Conservation (phyloP, 2,888 invertebrate genomes). For the Diaperis boleti region DNA sequence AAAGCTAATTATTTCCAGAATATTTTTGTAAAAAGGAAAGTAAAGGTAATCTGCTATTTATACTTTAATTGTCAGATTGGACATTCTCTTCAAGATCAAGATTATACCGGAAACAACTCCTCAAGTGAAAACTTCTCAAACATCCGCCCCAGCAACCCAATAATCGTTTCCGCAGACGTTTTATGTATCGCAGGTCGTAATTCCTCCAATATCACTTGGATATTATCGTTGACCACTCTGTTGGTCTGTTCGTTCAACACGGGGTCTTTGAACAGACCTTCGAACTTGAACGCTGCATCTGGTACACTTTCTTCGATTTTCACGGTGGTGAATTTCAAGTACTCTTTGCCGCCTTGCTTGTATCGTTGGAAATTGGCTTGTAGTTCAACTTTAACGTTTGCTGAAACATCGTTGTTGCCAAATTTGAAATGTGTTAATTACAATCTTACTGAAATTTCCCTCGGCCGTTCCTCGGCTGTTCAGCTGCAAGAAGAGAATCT, state of each 20-base stretch:
- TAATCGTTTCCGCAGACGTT: constrained; percentile 68
- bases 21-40: no score
- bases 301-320: constrained; percentile 74
- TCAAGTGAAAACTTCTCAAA: constrained; percentile 69
- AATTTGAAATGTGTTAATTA: no score
- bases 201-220: constrained; percentile 74
- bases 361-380: constrained; percentile 70
- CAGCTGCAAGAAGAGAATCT: constrained; percentile 77
- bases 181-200: constrained; percentile 75
- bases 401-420: constrained; percentile 63
- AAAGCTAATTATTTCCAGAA: no score
- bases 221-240: constrained; percentile 78
- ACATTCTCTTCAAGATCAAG: no score
- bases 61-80: no score
- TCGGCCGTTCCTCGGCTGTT: constrained; percentile 74
- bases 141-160: constrained; percentile 68
- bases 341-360: constrained; percentile 66
- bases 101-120: constrained; percentile 60
- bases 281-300: constrained; percentile 71
- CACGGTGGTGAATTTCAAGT: constrained; percentile 72
- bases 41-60: no score
- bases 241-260: constrained; percentile 75
- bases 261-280: constrained; percentile 77
- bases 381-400: constrained; percentile 73
- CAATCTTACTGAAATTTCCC: constrained; percentile 76